Evolutionary conservation across 2,888 invertebrate genomes (phyloP).

Genomic region (Eilema depressum): DNA sequence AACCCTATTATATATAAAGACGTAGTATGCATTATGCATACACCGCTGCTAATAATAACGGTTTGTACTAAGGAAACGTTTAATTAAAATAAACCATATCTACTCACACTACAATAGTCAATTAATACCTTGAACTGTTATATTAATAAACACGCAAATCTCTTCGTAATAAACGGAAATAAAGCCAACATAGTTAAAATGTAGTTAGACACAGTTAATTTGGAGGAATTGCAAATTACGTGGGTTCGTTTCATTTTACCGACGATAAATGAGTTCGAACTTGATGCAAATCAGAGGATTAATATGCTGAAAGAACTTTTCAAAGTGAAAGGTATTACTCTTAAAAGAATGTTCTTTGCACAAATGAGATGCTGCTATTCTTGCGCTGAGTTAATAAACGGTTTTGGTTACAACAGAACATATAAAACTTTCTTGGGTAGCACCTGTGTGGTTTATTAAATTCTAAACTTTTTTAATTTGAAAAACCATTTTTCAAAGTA

Average conservation of each 20-base stretch:
- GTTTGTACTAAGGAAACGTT: neutral
- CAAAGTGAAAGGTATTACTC: slow-evolving; percentile 9
- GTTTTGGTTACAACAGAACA: neutral
- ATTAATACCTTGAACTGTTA: neutral
- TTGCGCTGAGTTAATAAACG: neutral
- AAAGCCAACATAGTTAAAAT: neutral
- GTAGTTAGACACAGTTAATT: slow-evolving; percentile 27
- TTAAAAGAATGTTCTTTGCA: slow-evolving; percentile 11
- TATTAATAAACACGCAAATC: neutral
- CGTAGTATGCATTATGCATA: neutral
- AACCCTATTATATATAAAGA: neutral
- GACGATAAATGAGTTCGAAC: slow-evolving; percentile 36
- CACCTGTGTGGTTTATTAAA: neutral
- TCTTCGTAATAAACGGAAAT: neutral
- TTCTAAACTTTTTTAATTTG: neutral
- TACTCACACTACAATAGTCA: neutral
- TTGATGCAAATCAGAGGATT: slow-evolving; percentile 43
- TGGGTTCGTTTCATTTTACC: slow-evolving; percentile 19
- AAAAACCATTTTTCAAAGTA: neutral
- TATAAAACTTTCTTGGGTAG: neutral
- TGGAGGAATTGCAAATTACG: slow-evolving; percentile 39
- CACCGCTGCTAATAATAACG: neutral
- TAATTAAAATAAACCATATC: neutral
- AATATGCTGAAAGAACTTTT: slow-evolving; percentile 24
- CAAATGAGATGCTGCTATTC: slow-evolving; percentile 1